These are phyloP conservation scores for Caenorhabditis sp. DNA, from an alignment of 2,888 invertebrate genomes.

Conservation along the genomic window DNA sequence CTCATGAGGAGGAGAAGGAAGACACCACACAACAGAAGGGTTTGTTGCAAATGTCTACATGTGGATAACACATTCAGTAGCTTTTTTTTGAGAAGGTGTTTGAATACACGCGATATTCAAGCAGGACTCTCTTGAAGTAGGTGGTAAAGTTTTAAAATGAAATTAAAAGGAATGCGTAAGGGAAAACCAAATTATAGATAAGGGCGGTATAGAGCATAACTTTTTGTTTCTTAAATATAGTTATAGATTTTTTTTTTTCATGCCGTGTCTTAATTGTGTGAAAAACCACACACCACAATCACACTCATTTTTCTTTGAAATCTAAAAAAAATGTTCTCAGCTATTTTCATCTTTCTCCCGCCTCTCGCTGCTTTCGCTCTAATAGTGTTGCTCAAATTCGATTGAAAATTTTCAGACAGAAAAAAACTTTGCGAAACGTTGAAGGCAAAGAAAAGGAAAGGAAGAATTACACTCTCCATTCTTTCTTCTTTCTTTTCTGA, in stretches of 20 bases:
- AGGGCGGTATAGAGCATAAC: constrained; percentile 7
- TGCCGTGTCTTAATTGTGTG: constrained; percentile 37
- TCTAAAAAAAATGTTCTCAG: constrained; percentile 1
- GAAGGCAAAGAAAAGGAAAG: not conserved
- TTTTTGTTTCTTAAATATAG: not conserved
- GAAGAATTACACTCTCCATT: constrained; percentile 12
- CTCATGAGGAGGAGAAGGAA: constrained; percentile 47
- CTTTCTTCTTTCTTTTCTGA: constrained; percentile 29
- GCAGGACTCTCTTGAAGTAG: not conserved
- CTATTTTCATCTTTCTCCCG: constrained; percentile 41
- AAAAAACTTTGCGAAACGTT: not conserved
- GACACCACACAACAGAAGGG: constrained; percentile 45
- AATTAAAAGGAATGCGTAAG: constrained; percentile 34
- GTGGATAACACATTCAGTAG: constrained; percentile 4
- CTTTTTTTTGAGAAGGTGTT: not conserved
- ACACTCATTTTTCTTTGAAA: constrained; percentile 17
- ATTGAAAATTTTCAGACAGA: constrained; percentile 34
- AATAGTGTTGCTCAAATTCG: constrained; percentile 54
- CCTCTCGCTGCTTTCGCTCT: constrained; percentile 41
- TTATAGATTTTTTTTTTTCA: constrained; percentile 2
- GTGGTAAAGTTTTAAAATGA: constrained; percentile 6
- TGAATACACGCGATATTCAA: not conserved
- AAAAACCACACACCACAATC: constrained; percentile 49
- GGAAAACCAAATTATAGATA: constrained; percentile 46
- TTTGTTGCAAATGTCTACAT: constrained; percentile 31